phyloP scores from a whole-genome alignment of 2,113 vertebrate genomes.

The Merops nubicus region DNA sequence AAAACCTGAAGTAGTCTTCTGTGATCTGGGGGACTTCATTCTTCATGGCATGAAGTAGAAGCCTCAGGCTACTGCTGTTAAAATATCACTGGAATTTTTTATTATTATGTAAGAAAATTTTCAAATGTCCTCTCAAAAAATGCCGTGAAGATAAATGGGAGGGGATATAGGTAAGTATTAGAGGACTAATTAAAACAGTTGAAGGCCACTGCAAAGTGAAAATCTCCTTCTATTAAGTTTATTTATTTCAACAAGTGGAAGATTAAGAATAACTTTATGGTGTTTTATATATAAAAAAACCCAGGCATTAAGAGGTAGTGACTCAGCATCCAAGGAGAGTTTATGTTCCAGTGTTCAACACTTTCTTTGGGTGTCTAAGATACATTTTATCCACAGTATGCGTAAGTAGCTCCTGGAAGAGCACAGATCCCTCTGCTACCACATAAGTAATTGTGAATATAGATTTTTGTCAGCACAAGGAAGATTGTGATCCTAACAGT shows the following conservation, averaged over 20 bases:
- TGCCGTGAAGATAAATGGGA: not conserved
- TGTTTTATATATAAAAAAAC: not conserved
- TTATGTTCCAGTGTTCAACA: not conserved
- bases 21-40: not conserved
- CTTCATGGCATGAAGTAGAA: not conserved
- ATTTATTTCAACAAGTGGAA: not conserved
- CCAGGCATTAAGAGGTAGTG: not conserved
- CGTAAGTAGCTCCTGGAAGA: not conserved
- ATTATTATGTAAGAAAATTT: not conserved
- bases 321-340: not conserved
- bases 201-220: not conserved
- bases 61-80: not conserved
- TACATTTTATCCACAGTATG: not conserved
- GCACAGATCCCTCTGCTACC: not conserved
- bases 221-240: not conserved
- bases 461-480: not conserved
- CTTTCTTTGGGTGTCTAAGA: not conserved
- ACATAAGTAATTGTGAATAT: not conserved
- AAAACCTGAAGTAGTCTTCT: not conserved
- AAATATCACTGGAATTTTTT: not conserved
- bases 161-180: not conserved
- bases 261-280: not conserved
- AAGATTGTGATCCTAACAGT: not conserved
- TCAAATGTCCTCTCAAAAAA: not conserved
- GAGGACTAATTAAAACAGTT: not conserved